Percentiles rank a stretch among this genome's conserved stretches.
These are phyloP conservation scores for Paracyclopina nana DNA, from an alignment of 1,140 invertebrate genomes.

Conservation along the genomic window DNA sequence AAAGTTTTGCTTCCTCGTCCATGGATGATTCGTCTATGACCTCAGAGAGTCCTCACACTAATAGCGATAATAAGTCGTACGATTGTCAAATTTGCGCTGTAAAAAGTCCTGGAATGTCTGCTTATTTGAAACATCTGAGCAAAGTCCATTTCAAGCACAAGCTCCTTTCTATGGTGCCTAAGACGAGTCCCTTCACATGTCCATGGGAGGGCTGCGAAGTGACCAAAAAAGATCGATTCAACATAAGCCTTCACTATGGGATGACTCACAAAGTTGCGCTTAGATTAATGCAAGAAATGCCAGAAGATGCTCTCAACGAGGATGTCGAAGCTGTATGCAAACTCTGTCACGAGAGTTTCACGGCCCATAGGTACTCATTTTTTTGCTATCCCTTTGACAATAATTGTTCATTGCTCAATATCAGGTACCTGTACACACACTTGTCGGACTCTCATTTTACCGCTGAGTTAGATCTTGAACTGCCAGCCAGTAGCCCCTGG, in stretches of 20 bases:
- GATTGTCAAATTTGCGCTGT: too few relatives aligned
- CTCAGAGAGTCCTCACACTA: too few relatives aligned
- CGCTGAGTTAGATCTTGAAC: conserved; percentile 4
- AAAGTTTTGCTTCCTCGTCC: too few relatives aligned
- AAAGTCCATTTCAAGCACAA: conserved; percentile 10
- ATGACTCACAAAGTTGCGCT: neutral
- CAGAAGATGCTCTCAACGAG: conserved; percentile 1
- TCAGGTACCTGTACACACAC: conserved; percentile 3
- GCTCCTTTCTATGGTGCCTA: neutral
- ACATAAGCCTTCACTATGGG: conserved; percentile 5
- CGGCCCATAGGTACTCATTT: neutral
- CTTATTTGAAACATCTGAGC: neutral
- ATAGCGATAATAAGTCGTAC: too few relatives aligned
- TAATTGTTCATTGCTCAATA: too few relatives aligned
- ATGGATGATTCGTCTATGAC: too few relatives aligned
- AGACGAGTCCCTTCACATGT: conserved; percentile 7
- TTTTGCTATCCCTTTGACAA: too few relatives aligned
- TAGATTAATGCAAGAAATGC: neutral
- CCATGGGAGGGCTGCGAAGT: neutral
- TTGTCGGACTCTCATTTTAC: neutral
- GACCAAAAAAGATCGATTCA: conserved; percentile 4
- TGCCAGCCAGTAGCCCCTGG: neutral
- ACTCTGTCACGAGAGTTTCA: conserved; percentile 3
- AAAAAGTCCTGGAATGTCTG: too few relatives aligned
- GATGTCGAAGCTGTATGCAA: neutral